Evolutionary conservation across 2,888 invertebrate genomes (phyloP), one percentile per base, ranked within the genome.

Genomic region (Schrankia costaestrigalis): DNA sequence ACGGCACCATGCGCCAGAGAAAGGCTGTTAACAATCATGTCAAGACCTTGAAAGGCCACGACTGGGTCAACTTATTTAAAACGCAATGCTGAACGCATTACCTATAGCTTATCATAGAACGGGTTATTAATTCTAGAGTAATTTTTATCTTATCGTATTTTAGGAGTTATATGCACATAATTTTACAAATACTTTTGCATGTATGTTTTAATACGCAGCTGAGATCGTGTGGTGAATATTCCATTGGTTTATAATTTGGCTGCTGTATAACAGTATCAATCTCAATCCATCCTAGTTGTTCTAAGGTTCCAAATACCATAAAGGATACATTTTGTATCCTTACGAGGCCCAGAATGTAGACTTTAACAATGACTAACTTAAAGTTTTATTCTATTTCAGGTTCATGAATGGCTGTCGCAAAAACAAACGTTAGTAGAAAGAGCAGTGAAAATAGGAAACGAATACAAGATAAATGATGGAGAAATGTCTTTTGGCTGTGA

Each of bases 1-100:
- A 3, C 21, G 4, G 11, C 6, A 6, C 23, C 23, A 5, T 11
- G 23, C 11, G 11, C 43, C 25, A 23, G 34, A 46, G 66, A 75
- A 72, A 73, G 70, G 69, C 61, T 49, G 46, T 48, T 37, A 43
- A 46, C 51, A 61, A 64, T 45, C 56, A 46, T 62, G 65, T 44
- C 56, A 59, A 39, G 59, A 64, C 77, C 77, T 77, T 78, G 75
- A 73, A 73, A 67, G 27, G 41, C 58, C 46, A 56, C 54, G 62
- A 62, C 51, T 60, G 55, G 55, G 55, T 61, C 62, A 55, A 61
- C 61, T 63, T 31, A 30, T 22, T 18, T 22, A 31, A 56, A 35
- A 49, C 46, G 63, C 53, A 56, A 52, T 46, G 50, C 44, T 30
- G 39, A 64, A 55, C 48, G 41, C 34, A 47, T 51, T 49, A 54